A percentile compares a stretch with the other conserved stretches of the same genome.
These are phyloP conservation scores for Gasterosteus nipponicus DNA, from an alignment of 2,113 vertebrate species.

Conservation along the genomic window DNA sequence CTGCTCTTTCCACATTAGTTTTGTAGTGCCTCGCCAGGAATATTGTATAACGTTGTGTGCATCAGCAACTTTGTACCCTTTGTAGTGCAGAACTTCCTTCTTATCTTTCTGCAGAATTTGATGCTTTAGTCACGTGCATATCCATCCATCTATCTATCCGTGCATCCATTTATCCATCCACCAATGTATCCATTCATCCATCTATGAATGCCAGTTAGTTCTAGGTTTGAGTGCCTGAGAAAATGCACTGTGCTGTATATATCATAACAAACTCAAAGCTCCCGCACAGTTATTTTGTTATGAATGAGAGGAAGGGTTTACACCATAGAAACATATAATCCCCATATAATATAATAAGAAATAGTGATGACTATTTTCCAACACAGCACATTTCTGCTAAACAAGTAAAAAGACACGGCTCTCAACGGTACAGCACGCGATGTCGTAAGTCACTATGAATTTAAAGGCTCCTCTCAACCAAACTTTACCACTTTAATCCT, in stretches of 20 bases:
- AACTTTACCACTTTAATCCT: conserved; percentile 70
- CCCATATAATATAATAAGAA: conserved; percentile 18
- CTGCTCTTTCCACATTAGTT: conserved; percentile 73
- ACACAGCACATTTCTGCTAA: conserved; percentile 47
- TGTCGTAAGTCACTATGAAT: conserved; percentile 65
- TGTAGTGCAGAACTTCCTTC: conserved; percentile 54
- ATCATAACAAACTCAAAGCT: conserved; percentile 22
- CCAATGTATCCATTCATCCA: neutral
- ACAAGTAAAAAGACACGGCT: conserved; percentile 52
- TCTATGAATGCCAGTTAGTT: conserved; percentile 24
- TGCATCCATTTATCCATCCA: neutral
- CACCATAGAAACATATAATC: conserved; percentile 56
- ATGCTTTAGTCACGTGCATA: conserved; percentile 36
- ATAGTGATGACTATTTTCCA: conserved; percentile 52
- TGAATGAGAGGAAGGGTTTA: conserved; percentile 56
- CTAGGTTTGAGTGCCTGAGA: conserved; percentile 19
- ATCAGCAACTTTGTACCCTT: conserved; percentile 62
- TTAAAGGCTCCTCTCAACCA: conserved; percentile 63
- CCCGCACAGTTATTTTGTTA: conserved; percentile 34
- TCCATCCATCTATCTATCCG: conserved; percentile 6
- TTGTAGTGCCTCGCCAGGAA: conserved; percentile 51
- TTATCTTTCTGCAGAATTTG: conserved; percentile 30
- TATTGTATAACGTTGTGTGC: conserved; percentile 67
- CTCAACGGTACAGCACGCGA: conserved; percentile 40
- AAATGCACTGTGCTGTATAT: conserved; percentile 1